phyloP scores from a whole-genome alignment of 2,888 invertebrate genomes.

The Leptinotarsa juncta region DNA sequence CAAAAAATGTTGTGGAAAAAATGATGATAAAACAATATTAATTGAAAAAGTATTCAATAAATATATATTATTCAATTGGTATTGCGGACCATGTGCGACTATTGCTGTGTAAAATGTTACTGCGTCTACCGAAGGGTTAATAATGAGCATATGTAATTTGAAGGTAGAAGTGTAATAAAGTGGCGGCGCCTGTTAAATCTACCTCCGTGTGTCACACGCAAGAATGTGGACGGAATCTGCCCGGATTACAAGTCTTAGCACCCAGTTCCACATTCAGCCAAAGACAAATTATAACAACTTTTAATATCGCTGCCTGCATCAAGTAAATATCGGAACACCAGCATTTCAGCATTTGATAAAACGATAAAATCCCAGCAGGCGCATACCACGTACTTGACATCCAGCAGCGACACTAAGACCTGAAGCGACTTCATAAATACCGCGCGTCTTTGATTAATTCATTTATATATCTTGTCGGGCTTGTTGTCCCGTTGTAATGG shows the following conservation, averaged over 20 bases:
- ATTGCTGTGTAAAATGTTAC: no score
- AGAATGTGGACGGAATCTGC: neutral
- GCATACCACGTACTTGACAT: conserved; percentile 27
- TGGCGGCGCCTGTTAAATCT: neutral
- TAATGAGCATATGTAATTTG: no score
- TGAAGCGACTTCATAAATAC: conserved; percentile 50
- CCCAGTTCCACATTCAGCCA: neutral
- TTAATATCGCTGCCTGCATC: conserved; percentile 7
- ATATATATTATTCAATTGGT: no score
- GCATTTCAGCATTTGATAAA: conserved; percentile 12
- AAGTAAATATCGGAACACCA: conserved; percentile 12
- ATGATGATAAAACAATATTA: no score
- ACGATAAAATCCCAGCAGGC: conserved; percentile 28
- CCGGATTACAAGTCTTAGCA: neutral
- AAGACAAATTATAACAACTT: conserved; percentile 6
- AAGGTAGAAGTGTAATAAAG: neutral
- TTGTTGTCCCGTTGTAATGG: conserved; percentile 48
- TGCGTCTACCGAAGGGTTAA: no score
- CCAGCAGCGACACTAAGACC: conserved; percentile 51
- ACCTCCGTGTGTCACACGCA: neutral
- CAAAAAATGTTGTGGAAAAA: no score
- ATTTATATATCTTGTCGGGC: conserved; percentile 56
- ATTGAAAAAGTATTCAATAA: no score
- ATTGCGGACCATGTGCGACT: no score
- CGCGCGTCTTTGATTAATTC: conserved; percentile 54